A percentile compares a stretch with the other conserved stretches of the same genome.
Conservation (phyloP, 2,888 invertebrate genomes). For the Melangyna quadrimaculata region DNA sequence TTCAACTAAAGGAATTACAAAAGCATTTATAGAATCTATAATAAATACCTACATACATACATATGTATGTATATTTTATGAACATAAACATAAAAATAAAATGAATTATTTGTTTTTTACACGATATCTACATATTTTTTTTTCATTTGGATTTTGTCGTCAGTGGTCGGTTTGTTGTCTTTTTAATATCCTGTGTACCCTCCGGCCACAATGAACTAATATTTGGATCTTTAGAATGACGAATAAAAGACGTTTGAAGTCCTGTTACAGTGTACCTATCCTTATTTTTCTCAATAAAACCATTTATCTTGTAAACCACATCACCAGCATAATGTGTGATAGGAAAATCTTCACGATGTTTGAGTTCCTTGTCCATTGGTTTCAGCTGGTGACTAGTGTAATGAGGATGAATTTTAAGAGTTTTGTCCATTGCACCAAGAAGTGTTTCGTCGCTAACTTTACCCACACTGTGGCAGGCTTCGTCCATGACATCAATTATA, state of each 20-base stretch:
- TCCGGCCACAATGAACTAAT: slow-evolving; percentile 97
- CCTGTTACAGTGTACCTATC: slow-evolving; percentile 98
- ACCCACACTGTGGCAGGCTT: slow-evolving; percentile 97
- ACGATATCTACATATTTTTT: no score
- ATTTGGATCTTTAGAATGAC: slow-evolving; percentile 89
- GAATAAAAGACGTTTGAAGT: slow-evolving; percentile 96
- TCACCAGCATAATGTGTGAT: slow-evolving; percentile 98
- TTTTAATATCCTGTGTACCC: slow-evolving; percentile 93
- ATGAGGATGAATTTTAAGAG: slow-evolving; percentile 92
- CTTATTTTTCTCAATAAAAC: slow-evolving; percentile 98
- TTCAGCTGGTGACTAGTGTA: slow-evolving; percentile 93
- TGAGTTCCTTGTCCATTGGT: slow-evolving; percentile 90
- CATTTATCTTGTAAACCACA: slow-evolving; percentile 93
- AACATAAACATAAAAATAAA: no score
- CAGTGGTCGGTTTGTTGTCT: slow-evolving; percentile 96
- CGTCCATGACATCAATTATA: slow-evolving; percentile 96
- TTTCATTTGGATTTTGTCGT: slow-evolving; percentile 82
- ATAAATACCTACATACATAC: no score
- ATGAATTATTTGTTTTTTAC: no score
- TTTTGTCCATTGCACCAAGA: slow-evolving; percentile 95
- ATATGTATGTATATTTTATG: no score
- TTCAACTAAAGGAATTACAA: no score
- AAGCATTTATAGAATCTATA: no score
- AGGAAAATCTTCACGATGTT: slow-evolving; percentile 90
- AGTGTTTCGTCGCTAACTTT: slow-evolving; percentile 93